phyloP scores from a whole-genome alignment of 2,797 vertebrate genomes.

The Erethizon dorsatum region DNA sequence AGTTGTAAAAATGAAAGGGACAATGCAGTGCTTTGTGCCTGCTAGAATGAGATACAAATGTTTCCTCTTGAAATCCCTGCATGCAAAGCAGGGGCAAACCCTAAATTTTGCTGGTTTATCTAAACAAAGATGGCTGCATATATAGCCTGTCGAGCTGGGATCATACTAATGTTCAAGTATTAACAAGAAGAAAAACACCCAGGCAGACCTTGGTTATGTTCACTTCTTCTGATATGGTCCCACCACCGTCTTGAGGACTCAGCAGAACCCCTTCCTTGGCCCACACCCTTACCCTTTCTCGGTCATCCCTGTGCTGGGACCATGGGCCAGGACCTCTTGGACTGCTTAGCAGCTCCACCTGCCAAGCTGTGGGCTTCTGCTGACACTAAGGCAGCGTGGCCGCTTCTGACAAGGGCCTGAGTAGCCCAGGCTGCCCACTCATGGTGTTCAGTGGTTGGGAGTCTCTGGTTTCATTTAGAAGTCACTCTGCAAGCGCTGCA shows the following conservation, averaged over 20 bases:
- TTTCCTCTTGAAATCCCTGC: not conserved
- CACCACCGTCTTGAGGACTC: not conserved
- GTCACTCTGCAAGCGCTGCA: not conserved
- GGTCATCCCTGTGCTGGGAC: accelerated
- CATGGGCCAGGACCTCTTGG: not conserved
- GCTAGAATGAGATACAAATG: not conserved
- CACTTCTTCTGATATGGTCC: too few relatives aligned
- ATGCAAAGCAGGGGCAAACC: too few relatives aligned
- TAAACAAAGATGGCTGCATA: too few relatives aligned
- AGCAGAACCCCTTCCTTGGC: accelerated
- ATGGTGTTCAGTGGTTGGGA: not conserved
- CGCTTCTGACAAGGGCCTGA: not conserved
- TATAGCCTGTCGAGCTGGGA: not conserved
- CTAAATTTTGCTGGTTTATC: not conserved
- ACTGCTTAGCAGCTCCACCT: not conserved
- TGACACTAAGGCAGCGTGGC: not conserved
- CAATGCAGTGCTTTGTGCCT: accelerated
- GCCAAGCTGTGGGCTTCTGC: not conserved
- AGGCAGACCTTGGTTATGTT: not conserved
- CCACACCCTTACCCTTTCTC: too few relatives aligned
- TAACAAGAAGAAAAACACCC: not conserved
- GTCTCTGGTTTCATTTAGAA: not conserved
- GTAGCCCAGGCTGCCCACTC: not conserved
- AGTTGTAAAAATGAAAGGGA: not conserved
- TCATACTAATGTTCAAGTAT: not conserved